These are phyloP conservation scores for Myxocyprinus asiaticus DNA, from an alignment of 2,113 vertebrate species.

Conservation along the genomic window DNA sequence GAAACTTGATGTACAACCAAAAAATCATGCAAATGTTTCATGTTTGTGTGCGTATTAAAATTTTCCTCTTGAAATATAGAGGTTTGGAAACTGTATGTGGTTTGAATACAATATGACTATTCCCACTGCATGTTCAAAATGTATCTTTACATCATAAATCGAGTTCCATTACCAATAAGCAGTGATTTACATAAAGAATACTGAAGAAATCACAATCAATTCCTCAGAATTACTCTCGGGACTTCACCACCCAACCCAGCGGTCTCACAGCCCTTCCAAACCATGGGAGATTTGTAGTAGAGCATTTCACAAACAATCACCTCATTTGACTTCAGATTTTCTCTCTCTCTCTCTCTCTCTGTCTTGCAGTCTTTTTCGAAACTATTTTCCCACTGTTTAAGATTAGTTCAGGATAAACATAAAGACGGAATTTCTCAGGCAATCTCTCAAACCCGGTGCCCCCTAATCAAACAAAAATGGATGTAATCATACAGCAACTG, in stretches of 20 bases:
- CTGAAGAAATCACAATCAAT: conserved; percentile 1
- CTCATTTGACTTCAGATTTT: conserved; percentile 33
- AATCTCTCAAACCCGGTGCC: conserved; percentile 25
- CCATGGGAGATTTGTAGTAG: conserved; percentile 37
- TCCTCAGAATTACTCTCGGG: background rate
- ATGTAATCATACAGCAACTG: conserved; percentile 9
- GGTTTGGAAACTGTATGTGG: too few species aligned
- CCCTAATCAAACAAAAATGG: conserved; percentile 35
- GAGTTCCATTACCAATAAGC: conserved; percentile 16
- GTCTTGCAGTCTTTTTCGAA: background rate
- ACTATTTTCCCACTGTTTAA: conserved; percentile 56
- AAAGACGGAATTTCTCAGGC: conserved; percentile 45
- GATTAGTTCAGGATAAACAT: conserved; percentile 52
- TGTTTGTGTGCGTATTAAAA: too few species aligned
- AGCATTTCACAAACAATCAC: conserved; percentile 42
- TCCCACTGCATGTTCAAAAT: too few species aligned
- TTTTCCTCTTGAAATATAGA: too few species aligned
- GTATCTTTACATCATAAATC: too few species aligned
- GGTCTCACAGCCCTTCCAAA: conserved; percentile 20
- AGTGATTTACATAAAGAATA: conserved; percentile 18
- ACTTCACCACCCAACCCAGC: conserved; percentile 17
- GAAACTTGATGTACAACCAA: too few species aligned
- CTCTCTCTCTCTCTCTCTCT: background rate
- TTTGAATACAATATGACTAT: too few species aligned
- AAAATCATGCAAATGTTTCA: too few species aligned